Conservation (phyloP, 2,888 invertebrate genomes). For the Yponomeuta evonymella region DNA sequence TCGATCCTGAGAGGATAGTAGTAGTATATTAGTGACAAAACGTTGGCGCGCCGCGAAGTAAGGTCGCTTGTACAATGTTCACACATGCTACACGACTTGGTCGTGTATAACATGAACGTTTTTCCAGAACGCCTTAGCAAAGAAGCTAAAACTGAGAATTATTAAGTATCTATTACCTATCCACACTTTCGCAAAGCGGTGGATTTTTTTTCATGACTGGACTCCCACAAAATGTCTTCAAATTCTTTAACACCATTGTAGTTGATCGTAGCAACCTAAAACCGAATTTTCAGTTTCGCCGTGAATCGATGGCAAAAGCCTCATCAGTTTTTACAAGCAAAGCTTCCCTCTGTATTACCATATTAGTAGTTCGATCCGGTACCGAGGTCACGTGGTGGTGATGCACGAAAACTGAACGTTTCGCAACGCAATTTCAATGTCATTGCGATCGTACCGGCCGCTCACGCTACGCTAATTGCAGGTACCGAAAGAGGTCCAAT, state of each 20-base stretch:
- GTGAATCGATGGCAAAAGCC: no score
- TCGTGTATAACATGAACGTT: no score
- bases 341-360: neutral
- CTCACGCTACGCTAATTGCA: constrained; percentile 29
- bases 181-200: no score
- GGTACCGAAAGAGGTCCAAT: constrained; percentile 29
- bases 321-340: neutral
- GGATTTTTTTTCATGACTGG: no score
- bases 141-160: no score
- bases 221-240: no score
- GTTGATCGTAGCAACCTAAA: no score
- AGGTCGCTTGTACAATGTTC: constrained; percentile 64
- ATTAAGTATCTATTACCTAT: no score
- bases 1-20: constrained; percentile 10
- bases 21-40: neutral
- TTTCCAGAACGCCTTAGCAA: no score
- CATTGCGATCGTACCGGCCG: constrained; percentile 51
- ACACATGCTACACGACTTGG: constrained; percentile 41
- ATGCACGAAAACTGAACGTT: constrained; percentile 70
- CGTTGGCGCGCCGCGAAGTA: constrained; percentile 58
- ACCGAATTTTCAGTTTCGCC: no score
- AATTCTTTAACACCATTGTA: no score
- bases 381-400: constrained; percentile 42
- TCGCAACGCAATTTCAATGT: constrained; percentile 72
- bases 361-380: constrained; percentile 54